A percentile compares a stretch with the other conserved stretches of the same genome.
phyloP scores from a whole-genome alignment of 1,140 invertebrate species.

The Uloborus diversus region DNA sequence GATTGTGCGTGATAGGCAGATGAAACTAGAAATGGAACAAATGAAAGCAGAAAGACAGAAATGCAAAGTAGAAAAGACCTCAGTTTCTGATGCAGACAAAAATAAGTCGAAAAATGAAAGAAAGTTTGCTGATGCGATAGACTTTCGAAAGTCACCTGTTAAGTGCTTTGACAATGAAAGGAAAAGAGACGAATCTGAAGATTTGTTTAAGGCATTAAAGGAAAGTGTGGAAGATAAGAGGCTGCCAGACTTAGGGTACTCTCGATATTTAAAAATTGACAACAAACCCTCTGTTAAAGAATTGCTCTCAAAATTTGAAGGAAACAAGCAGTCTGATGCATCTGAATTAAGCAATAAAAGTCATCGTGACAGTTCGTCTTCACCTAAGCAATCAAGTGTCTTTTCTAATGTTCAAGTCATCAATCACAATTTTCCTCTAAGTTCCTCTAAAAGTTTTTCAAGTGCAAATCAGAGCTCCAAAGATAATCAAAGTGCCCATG shows the following conservation, averaged over 20 bases:
- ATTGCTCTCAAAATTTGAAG: slow-evolving; percentile 65
- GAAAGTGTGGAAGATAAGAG: slow-evolving; percentile 7
- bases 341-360: neutral
- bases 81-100: neutral
- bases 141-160: slow-evolving; percentile 21
- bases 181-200: slow-evolving; percentile 9
- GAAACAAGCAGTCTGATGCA: slow-evolving; percentile 2
- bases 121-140: slow-evolving; percentile 26
- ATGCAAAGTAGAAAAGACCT: neutral
- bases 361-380: neutral
- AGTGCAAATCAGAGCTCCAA: neutral
- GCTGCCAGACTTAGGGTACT: neutral
- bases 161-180: slow-evolving; percentile 31
- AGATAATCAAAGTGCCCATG: slow-evolving; percentile 32
- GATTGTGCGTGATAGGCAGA: slow-evolving; percentile 68
- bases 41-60: slow-evolving; percentile 56
- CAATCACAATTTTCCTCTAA: slow-evolving; percentile 32
- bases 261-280: slow-evolving; percentile 53
- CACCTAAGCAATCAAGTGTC: slow-evolving; percentile 1
- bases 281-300: slow-evolving; percentile 65
- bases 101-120: slow-evolving; percentile 21
- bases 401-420: slow-evolving; percentile 50
- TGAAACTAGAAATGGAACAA: slow-evolving; percentile 68
- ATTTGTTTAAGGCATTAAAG: neutral
- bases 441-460: slow-evolving; percentile 29